Evolutionary conservation across 2,888 invertebrate genomes (phyloP).

Genomic region (Athalia rosae): DNA sequence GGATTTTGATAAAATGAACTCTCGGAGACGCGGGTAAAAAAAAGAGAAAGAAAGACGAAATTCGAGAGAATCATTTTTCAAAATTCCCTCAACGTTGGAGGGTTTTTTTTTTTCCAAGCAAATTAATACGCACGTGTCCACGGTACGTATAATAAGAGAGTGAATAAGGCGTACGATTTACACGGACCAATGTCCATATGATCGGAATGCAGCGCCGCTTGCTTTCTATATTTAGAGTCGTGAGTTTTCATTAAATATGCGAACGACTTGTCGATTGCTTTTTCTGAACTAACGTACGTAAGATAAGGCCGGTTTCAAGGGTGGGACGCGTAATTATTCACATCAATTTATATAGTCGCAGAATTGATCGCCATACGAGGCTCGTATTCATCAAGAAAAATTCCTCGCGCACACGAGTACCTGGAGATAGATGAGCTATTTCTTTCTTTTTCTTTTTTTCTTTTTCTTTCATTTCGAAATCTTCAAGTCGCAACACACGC

Average conservation of each 20-base stretch:
- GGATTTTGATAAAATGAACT: no score
- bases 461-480: not conserved
- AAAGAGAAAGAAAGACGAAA: no score
- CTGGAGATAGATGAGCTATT: not conserved
- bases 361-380: not conserved
- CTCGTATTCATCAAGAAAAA: not conserved
- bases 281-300: conserved; percentile 25
- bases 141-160: not conserved
- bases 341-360: not conserved
- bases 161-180: conserved; percentile 5
- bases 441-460: not conserved
- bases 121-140: not conserved
- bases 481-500: no score
- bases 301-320: conserved; percentile 39
- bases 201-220: conserved; percentile 56
- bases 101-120: no score
- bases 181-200: conserved; percentile 53
- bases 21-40: no score
- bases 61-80: no score
- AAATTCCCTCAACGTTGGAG: no score
- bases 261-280: conserved; percentile 52
- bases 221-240: conserved; percentile 59
- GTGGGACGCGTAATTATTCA: conserved; percentile 43
- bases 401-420: not conserved
- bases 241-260: conserved; percentile 56